Evolutionary conservation across 2,113 vertebrate species (phyloP), one percentile per base, ranked within the genome.

Genomic region (Hymenochirus boettgeri): DNA sequence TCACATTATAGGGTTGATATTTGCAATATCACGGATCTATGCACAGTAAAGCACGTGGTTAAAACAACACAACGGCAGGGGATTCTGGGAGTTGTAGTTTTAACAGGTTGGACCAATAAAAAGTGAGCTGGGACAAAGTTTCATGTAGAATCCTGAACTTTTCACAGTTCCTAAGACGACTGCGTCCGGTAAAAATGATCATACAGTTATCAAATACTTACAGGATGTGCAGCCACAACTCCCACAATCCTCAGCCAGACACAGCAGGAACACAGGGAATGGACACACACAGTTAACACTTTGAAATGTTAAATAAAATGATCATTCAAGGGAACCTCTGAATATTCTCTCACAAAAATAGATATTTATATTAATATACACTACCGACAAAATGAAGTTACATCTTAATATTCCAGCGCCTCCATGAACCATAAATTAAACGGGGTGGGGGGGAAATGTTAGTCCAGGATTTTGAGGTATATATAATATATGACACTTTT

Each of bases 391-490:
- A 61, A 63, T 1, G 64, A 67, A 71, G 78, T 72, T 65, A 71
- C 69, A 13, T 33, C 72, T 48, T 60, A 70, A 37, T 70, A 79
- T 72, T 69, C 75, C 72, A 74, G 70, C 71, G 71, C 69, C 80
- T 47, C 69, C 64, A 10, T 74, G 71, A 72, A 72, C 72, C 62
- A 79, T 62, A 79, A 67, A 73, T 69, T 77, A 74, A n/a, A n/a
- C n/a, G n/a, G n/a, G n/a, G n/a, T n/a, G 79, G 77, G 75, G 80
- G 82, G 82, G 76, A 66, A 74, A 75, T 76, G 1, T 6, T 15
- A n/a, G 45, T 24, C 58, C 77, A 73, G 71, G 70, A 72, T 69
- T 71, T 65, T 33, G 0, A 72, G 58, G 8, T 80, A 77, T 78
- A 75, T 76, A 79, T 81, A 82, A 77, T 78, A 75, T 76, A 79